Percentiles rank a stretch among this genome's conserved stretches.
phyloP scores from a whole-genome alignment of 2,888 invertebrate genomes.

The Caenorhabditis sulstoni region DNA sequence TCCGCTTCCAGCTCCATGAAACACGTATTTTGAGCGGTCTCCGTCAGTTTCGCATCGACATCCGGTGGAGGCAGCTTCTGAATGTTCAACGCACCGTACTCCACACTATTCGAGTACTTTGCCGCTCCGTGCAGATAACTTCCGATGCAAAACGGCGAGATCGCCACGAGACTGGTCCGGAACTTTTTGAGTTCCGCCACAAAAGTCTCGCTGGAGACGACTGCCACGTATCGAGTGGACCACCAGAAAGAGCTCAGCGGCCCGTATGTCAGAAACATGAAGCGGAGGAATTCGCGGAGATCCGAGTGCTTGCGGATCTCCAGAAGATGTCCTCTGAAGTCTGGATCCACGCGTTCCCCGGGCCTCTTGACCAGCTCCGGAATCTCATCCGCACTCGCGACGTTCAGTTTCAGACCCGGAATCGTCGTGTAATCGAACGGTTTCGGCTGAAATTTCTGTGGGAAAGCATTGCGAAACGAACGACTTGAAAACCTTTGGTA shows the following conservation, averaged over 20 bases:
- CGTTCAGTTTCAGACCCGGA: slow-evolving; percentile 64
- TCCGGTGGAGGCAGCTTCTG: too few species aligned
- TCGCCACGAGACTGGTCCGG: slow-evolving; percentile 16
- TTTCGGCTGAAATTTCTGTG: slow-evolving; percentile 58
- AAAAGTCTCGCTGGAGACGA: slow-evolving; percentile 39
- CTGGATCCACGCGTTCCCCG: slow-evolving; percentile 2
- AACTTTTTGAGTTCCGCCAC: slow-evolving; percentile 40
- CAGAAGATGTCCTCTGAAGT: slow-evolving; percentile 32
- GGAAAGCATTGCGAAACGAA: too few species aligned
- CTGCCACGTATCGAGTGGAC: slow-evolving; percentile 43
- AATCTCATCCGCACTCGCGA: slow-evolving; percentile 42
- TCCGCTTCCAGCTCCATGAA: background rate
- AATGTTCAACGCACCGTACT: slow-evolving; percentile 9
- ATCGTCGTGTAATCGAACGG: slow-evolving; percentile 73
- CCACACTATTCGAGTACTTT: slow-evolving; percentile 21
- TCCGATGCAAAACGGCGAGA: slow-evolving; percentile 48
- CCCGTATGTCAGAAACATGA: slow-evolving; percentile 40
- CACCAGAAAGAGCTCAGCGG: slow-evolving; percentile 56
- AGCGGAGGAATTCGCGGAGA: slow-evolving; percentile 38
- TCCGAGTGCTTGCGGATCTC: slow-evolving; percentile 25
- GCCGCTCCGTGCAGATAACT: slow-evolving; percentile 34
- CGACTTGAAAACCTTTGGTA: slow-evolving; percentile 58
- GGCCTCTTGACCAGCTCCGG: slow-evolving; percentile 36
- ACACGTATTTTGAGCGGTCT: slow-evolving; percentile 1
- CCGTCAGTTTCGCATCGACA: background rate